phyloP scores from a whole-genome alignment of 1,140 invertebrate species.

The Pygmarrhopalites habei region DNA sequence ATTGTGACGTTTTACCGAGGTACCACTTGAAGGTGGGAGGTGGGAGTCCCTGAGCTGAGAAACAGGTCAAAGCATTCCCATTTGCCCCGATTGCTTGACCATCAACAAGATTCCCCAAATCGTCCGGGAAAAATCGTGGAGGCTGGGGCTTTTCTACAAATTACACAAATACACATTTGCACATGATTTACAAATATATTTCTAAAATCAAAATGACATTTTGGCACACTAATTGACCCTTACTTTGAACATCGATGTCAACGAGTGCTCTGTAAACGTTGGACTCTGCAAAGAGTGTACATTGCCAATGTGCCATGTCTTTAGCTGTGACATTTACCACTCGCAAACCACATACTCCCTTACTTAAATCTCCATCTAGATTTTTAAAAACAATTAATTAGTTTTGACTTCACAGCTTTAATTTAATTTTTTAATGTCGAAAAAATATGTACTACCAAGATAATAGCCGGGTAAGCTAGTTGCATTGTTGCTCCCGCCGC shows the following conservation, averaged over 20 bases:
- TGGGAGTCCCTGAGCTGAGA: slow-evolving; percentile 26
- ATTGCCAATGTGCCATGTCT: slow-evolving; percentile 34
- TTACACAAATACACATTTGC: slow-evolving; percentile 3
- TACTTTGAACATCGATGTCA: slow-evolving; percentile 31
- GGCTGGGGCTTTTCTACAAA: slow-evolving; percentile 28
- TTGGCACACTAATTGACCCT: slow-evolving; percentile 16
- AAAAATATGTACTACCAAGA: too few species aligned
- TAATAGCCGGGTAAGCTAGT: slow-evolving; percentile 18
- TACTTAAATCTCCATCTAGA: slow-evolving; percentile 28
- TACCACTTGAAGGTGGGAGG: slow-evolving; percentile 35
- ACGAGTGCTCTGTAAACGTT: slow-evolving; percentile 24
- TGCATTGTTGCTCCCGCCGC: neutral
- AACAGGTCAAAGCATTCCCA: slow-evolving; percentile 24
- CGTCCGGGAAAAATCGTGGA: slow-evolving; percentile 17
- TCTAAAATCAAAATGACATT: neutral
- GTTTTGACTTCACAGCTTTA: too few species aligned
- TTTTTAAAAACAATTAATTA: too few species aligned
- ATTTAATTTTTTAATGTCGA: too few species aligned
- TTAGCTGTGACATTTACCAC: slow-evolving; percentile 21
- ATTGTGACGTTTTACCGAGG: slow-evolving; percentile 29
- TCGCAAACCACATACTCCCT: slow-evolving; percentile 29
- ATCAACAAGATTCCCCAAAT: slow-evolving; percentile 12
- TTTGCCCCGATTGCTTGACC: neutral
- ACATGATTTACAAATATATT: neutral
- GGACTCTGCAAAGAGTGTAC: slow-evolving; percentile 20